Percentiles rank a stretch among this genome's conserved stretches.
phyloP scores from a whole-genome alignment of 1,140 invertebrate species.

The Rhynchophorus ferrugineus region DNA sequence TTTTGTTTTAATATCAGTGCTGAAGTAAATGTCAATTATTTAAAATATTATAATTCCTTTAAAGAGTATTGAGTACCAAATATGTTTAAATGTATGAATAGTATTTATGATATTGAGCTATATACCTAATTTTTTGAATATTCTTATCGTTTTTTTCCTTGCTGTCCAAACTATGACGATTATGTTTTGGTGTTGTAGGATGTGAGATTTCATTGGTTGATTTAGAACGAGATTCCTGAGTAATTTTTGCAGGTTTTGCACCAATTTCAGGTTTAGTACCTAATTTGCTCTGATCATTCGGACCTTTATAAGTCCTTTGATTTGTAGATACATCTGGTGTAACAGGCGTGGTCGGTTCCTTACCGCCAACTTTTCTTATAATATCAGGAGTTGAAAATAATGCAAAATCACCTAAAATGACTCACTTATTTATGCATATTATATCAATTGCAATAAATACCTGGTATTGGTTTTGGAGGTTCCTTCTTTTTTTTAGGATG shows the following conservation, averaged over 20 bases:
- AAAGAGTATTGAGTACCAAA: too few species aligned
- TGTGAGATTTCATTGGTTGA: slow-evolving; percentile 16
- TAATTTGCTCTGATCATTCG: slow-evolving; percentile 4
- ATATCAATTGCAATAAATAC: neutral
- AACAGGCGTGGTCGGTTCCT: slow-evolving; percentile 38
- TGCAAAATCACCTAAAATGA: slow-evolving; percentile 46
- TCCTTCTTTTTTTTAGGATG: slow-evolving; percentile 61
- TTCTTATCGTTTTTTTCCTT: slow-evolving; percentile 14
- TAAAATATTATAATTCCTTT: too few species aligned
- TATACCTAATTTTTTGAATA: slow-evolving; percentile 13
- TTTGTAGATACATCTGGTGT: slow-evolving; percentile 29
- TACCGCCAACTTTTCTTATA: slow-evolving; percentile 57
- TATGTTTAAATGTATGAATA: too few species aligned
- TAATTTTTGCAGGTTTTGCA: slow-evolving; percentile 34
- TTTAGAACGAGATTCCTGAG: slow-evolving; percentile 34
- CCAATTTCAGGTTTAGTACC: slow-evolving; percentile 13
- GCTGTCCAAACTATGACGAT: slow-evolving; percentile 24
- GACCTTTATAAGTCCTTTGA: slow-evolving; percentile 25
- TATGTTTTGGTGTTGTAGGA: slow-evolving; percentile 18
- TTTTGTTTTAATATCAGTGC: slow-evolving; percentile 14
- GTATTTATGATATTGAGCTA: too few species aligned
- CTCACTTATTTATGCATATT: neutral
- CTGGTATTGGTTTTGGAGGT: slow-evolving; percentile 52
- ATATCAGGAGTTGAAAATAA: slow-evolving; percentile 74
- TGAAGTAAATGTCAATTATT: neutral